These are phyloP conservation scores for Papilio aristodemus DNA, from an alignment of 1,140 invertebrate species.

Conservation along the genomic window DNA sequence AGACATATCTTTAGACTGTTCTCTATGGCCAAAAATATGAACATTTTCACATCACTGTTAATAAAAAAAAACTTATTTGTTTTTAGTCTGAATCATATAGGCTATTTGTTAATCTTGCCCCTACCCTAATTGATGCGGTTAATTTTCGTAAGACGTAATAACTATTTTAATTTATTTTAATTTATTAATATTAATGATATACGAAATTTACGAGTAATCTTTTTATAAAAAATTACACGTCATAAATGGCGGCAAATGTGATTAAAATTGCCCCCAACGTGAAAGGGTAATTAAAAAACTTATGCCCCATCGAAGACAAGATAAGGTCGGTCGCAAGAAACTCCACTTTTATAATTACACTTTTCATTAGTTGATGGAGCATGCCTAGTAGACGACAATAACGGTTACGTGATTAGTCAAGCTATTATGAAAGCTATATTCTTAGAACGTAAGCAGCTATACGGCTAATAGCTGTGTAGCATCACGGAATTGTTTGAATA, in stretches of 20 bases:
- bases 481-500: slow-evolving; percentile 8
- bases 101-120: no score
- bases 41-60: background rate
- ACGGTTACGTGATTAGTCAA: slow-evolving; percentile 27
- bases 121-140: no score
- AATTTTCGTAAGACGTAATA: background rate
- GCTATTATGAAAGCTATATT: slow-evolving; percentile 29
- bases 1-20: slow-evolving; percentile 16
- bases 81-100: no score
- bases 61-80: no score
- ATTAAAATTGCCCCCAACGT: slow-evolving; percentile 40
- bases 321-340: slow-evolving; percentile 76
- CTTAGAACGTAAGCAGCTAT: slow-evolving; percentile 27
- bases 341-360: slow-evolving; percentile 76
- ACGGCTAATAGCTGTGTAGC: slow-evolving; percentile 9
- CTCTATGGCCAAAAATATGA: background rate
- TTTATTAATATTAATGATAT: background rate
- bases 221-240: slow-evolving; percentile 31
- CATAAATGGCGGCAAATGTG: slow-evolving; percentile 34
- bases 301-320: slow-evolving; percentile 75
- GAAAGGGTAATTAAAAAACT: slow-evolving; percentile 72
- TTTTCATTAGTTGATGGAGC: slow-evolving; percentile 76
- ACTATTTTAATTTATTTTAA: background rate
- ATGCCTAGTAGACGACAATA: slow-evolving; percentile 28
- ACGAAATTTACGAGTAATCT: background rate